Evolutionary conservation across 2,113 vertebrate genomes (phyloP), one percentile per base, ranked within the genome.

Genomic region (Pheucticus melanocephalus): DNA sequence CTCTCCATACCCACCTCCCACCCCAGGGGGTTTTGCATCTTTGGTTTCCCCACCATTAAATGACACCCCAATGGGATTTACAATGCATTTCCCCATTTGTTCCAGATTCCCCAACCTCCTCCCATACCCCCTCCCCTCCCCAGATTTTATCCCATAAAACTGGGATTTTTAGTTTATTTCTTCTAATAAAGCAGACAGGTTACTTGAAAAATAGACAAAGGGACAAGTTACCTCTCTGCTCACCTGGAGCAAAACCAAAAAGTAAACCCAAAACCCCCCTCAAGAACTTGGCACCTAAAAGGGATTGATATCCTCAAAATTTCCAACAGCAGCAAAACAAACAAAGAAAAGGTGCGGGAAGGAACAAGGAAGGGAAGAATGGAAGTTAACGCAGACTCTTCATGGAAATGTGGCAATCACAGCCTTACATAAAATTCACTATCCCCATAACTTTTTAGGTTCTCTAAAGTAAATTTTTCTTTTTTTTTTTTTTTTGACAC

Each of bases 281-380:
- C 47, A 82, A 92, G 72, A 90, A 56, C 63, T 44, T 56, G 44
- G 59, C 53, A 84, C 44, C 65, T 90, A 94, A 75, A 96, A 79
- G 44, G 86, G 82, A 96, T 23, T 78, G 93, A 96, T 88, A 96
- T 83, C 92, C 95, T 97, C 95, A 96, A 94, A 93, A 96, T 93
- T 95, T 92, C 93, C 93, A 97, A 96, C 47, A 90, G 91, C 80
- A 68, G 44, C 76, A 94, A 94, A 94, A 91, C 28, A 89, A 94
- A 92, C 44, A 84, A 39, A 91, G 50, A 75, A 82, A 89, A 84
- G 60, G 82, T 81, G 91, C 66, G 80, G 82, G 81, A 84, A 77
- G 77, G 80, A 71, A 72, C 20, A 39, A 33, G 71, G 71, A 54
- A 64, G 77, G 78, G 84, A 94, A 91, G 89, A 93, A 92, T 51